Percentiles rank a stretch among this genome's conserved stretches.
phyloP scores from a whole-genome alignment of 2,888 invertebrate species.

The Scaptomyza flava region DNA sequence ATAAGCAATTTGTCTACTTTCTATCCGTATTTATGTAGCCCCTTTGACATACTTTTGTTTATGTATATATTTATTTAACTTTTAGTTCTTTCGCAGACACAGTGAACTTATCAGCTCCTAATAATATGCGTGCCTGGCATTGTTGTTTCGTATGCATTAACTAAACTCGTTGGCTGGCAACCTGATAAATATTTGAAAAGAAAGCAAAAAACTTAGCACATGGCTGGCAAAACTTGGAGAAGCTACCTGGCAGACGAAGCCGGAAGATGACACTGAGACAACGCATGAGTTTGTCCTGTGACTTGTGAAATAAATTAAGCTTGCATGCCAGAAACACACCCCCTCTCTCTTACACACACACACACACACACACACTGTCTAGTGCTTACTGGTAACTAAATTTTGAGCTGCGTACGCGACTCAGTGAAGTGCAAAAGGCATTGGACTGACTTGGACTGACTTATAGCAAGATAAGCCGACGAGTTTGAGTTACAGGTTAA shows the following conservation, averaged over 20 bases:
- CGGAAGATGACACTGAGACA: slow-evolving; percentile 50
- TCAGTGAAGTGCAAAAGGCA: slow-evolving; percentile 63
- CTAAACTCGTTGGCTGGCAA: slow-evolving; percentile 38
- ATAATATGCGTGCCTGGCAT: slow-evolving; percentile 51
- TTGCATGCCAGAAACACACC: slow-evolving; percentile 47
- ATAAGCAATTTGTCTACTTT: background rate
- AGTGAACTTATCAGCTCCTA: slow-evolving; percentile 30
- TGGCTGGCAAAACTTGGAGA: slow-evolving; percentile 22
- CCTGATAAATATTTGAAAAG: slow-evolving; percentile 62
- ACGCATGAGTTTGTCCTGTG: slow-evolving; percentile 51
- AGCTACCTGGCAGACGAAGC: slow-evolving; percentile 35
- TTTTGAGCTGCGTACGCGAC: slow-evolving; percentile 52
- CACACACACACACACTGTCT: slow-evolving; percentile 20
- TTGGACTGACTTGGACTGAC: slow-evolving; percentile 62
- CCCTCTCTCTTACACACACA: slow-evolving; percentile 1
- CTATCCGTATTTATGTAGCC: no score
- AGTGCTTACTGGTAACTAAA: slow-evolving; percentile 52
- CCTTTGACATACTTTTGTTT: background rate
- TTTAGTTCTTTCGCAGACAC: background rate
- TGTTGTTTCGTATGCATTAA: slow-evolving; percentile 50
- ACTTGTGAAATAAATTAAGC: slow-evolving; percentile 56
- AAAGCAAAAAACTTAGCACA: slow-evolving; percentile 38
- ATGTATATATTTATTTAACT: background rate
- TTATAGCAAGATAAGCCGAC: slow-evolving; percentile 59
- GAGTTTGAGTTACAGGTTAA: slow-evolving; percentile 69